A percentile compares a stretch with the other conserved stretches of the same genome.
Conservation (phyloP, 2,888 invertebrate species). For the Bombylius major region DNA sequence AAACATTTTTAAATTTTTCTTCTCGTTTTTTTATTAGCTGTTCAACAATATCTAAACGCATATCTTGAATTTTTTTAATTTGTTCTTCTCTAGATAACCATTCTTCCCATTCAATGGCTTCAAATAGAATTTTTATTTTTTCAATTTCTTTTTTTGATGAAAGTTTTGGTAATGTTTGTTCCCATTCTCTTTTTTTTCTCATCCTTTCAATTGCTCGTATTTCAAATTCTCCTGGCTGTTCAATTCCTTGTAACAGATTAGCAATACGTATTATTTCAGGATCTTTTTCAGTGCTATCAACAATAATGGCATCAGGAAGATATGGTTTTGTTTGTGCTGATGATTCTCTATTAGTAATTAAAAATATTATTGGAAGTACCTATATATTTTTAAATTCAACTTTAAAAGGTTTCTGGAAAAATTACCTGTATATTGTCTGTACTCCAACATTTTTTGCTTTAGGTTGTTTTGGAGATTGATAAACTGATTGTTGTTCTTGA, state of each 20-base stretch:
- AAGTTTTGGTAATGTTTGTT: slow-evolving; percentile 42
- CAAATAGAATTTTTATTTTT: slow-evolving; percentile 50
- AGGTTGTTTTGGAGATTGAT: neutral
- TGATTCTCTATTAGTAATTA: slow-evolving; percentile 24
- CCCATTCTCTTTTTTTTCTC: slow-evolving; percentile 52
- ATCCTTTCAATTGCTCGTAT: slow-evolving; percentile 52
- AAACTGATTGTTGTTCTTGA: neutral
- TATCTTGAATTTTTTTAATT: slow-evolving; percentile 56
- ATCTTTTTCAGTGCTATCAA: slow-evolving; percentile 18
- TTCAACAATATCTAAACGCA: slow-evolving; percentile 44
- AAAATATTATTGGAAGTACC: no score
- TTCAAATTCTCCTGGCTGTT: slow-evolving; percentile 30
- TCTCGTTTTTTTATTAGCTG: slow-evolving; percentile 29
- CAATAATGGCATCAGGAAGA: slow-evolving; percentile 23
- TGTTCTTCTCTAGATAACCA: slow-evolving; percentile 75
- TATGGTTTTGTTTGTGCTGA: slow-evolving; percentile 32
- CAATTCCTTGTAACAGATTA: slow-evolving; percentile 22
- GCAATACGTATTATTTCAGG: slow-evolving; percentile 29
- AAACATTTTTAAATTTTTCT: slow-evolving; percentile 17
- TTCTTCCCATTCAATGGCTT: slow-evolving; percentile 68
- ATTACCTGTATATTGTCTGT: slow-evolving; percentile 12
- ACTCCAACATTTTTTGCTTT: slow-evolving; percentile 8
- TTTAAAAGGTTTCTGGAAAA: neutral
- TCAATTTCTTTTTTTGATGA: slow-evolving; percentile 44
- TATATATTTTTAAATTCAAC: no score